phyloP scores from a whole-genome alignment of 2,888 invertebrate species.

The Kryphioiulus occultus region DNA sequence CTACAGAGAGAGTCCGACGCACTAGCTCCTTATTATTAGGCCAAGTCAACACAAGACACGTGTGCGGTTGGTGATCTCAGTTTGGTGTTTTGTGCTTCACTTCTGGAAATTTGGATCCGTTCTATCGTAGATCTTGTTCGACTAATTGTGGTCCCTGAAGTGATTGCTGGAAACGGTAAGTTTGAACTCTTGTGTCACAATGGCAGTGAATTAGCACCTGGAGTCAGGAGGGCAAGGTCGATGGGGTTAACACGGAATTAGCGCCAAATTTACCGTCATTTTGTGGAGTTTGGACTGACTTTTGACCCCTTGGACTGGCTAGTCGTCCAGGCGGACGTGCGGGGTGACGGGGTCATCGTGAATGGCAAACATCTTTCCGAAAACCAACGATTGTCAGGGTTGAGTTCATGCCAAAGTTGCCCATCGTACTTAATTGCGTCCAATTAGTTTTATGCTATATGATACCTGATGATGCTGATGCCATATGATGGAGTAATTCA shows the following conservation, averaged over 20 bases:
- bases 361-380: no score
- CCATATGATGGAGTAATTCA: no score
- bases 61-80: background rate
- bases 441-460: no score
- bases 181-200: background rate
- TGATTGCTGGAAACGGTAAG: background rate
- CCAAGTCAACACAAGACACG: conserved; percentile 4
- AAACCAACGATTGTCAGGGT: no score
- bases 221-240: background rate
- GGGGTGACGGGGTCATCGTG: no score
- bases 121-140: background rate
- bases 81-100: background rate
- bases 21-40: background rate
- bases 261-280: background rate
- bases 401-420: no score
- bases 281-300: background rate
- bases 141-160: background rate
- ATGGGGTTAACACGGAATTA: background rate
- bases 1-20: background rate
- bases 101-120: background rate
- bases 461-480: no score
- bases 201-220: background rate
- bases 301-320: no score
- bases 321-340: no score
- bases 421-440: no score